Base-by-base conservation (phyloP, 2,113 vertebrate species). In the Ictalurus punctatus region DNA sequence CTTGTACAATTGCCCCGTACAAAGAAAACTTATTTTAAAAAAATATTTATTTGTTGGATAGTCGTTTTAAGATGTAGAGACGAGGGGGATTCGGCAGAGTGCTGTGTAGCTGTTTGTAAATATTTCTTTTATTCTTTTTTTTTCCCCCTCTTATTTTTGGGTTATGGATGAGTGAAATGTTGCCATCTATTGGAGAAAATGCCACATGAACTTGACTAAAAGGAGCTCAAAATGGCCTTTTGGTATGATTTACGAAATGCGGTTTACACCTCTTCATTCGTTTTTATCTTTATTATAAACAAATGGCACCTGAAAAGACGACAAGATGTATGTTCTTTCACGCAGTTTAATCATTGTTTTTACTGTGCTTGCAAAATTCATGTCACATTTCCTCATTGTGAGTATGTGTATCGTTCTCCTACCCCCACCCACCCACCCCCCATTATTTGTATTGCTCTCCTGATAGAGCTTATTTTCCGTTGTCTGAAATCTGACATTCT, bases 21-120 rank as follows among this genome's bases (percentile, higher is more conserved):
- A 88, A 84, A 76, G 16, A 83, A 23, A 59, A 83, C 13, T 73
- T 88, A 88, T 88, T 88, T 88, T 37, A 65, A 88, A 88, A 86
- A 73, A 40, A 48, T 76, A 76, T 88, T 88, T 88, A 88, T 88
- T 88, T 88, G 82, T 88, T 67, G 44, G 69, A 84, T 63, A 52
- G 37, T 61, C 34, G 58, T 65, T 84, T 73, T 76, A 78, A 86
- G 73, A 63, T 80, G 59, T 81, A 67, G 59, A 78, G 13, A 14
- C 19, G 34, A 56, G 56, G 37, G 67, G 61, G 81, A 52, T 61
- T 79, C 79, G 63, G 63, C 83, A 67, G 61, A 86, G 30, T 21
- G 63, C 87, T n/a, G 25, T 71, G 52, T 71, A 81, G 52, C 80
- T 69, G 63, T 81, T 52, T 69, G 78, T 67, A 65, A 37, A 58